Evolutionary conservation across 2,797 vertebrate genomes (phyloP), one percentile per base, ranked within the genome.

Genomic region (Gastrophryne carolinensis): DNA sequence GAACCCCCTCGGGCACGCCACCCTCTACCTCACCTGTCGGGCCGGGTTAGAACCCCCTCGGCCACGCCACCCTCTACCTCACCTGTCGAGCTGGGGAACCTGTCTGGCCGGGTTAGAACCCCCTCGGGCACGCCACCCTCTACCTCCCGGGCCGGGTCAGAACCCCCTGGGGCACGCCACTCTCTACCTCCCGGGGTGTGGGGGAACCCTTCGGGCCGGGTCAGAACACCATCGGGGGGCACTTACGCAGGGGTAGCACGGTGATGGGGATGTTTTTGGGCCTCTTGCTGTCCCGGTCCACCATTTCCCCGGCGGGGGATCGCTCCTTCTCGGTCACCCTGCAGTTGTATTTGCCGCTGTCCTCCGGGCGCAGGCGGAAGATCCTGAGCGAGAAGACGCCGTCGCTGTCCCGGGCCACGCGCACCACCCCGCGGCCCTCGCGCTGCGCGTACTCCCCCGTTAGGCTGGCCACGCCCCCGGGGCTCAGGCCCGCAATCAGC

Each of bases 261-360:
- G 91, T 89, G 89, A 99, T 96, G 83, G 96, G 96, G 71, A 96
- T 95, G 61, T 98, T 99, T 84, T 96, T 95, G 0, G 97, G 98
- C 66, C 96, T 89, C 87, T 97, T 98, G 92, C 94, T 98, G 69
- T 92, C 91, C 82, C 95, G 95, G 87, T 98, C 96, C 0, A 96
- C 94, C 87, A 98, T 96, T 78, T 99, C 96, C 23, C 97, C 96
- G 0, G 94, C 96, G 62, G 94, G 90, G 0, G 95, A 96, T 79
- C 90, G 95, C 86, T 98, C 96, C 12, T 95, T 83, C 90, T 99
- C 97, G 0, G 95, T 98, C 73, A 98, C 97, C 0, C 96, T 87
- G 81, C 97, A 99, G 89, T 98, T 98, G 86, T 98, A 99, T 64
- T 98, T 99, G 54, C 97, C 97, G 0, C 94, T 89, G 53, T 99